Evolutionary conservation across 2,113 vertebrate species (phyloP), one percentile per base, ranked within the genome.

Genomic region (Beaufortia kweichowensis): DNA sequence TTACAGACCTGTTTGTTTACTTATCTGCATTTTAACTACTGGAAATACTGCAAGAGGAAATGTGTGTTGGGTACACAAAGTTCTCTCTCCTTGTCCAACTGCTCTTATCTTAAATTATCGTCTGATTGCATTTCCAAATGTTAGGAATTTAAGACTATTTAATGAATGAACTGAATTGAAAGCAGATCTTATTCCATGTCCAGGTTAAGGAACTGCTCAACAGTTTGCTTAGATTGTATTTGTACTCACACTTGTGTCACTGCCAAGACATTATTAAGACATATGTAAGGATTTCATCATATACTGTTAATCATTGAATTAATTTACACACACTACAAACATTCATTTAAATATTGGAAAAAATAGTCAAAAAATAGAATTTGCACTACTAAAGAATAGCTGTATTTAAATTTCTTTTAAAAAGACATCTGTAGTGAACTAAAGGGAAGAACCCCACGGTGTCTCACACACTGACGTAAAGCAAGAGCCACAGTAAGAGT

Each of bases 391-490:
- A 46, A 46, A 11, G 14, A 11, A 39, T 39, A 7, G 43, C 43
- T 14, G 1, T 14, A 43, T 43, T 50, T 21, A n/a, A 6, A 0
- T n/a, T 4, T 8, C 8, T 4, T n/a, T 59, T 26, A 8, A 41
- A 57, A 23, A 28, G 12, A 23, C 1, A 41, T 26, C 33, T 41
- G 31, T 6, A 56, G n/a, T 56, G 19, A 39, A 55, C 55, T 19
- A 31, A 41, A 21, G 35, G 24, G 46, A 46, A 43, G 31, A 15
- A 41, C 26, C 26, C 56, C n/a, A 56, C 24, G 17, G 6, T 19
- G 12, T 5, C 8, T 35, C 33, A 21, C 35, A 31, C 24, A 26
- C 56, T 80, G 79, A 80, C 59, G 57, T 71, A 41, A 57, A 21
- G 67, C 53, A 4, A 26, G 56, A 75, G 28, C 23, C 55, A 21